Evolutionary conservation across 2,888 invertebrate species (phyloP).

Genomic region (Lepidonotus clava): DNA sequence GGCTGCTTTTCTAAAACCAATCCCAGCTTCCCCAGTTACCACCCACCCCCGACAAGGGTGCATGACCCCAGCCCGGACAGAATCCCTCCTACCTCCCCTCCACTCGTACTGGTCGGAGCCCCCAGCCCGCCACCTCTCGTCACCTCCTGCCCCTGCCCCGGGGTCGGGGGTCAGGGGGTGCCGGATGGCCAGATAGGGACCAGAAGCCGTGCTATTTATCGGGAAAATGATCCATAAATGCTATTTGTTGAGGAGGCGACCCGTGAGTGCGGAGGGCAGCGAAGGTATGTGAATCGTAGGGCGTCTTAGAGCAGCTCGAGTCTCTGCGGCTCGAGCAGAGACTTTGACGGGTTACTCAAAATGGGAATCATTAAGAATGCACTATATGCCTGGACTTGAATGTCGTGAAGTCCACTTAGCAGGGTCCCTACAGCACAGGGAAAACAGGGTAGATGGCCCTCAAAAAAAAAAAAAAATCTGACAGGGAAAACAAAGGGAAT

Average conservation of each 20-base stretch:
- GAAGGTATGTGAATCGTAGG: neutral
- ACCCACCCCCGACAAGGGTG: neutral
- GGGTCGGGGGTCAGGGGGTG: neutral
- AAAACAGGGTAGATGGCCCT: no score
- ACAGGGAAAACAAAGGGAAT: no score
- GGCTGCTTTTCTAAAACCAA: no score
- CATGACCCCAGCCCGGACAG: neutral
- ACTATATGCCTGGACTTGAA: no score
- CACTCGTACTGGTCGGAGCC: neutral
- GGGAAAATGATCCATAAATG: slow-evolving; percentile 28
- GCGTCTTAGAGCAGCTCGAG: neutral
- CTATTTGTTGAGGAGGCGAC: slow-evolving; percentile 12
- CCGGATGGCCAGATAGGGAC: slow-evolving; percentile 3
- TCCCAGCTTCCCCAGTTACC: no score
- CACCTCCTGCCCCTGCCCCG: neutral
- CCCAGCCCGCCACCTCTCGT: no score
- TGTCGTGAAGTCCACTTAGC: no score
- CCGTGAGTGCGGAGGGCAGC: neutral
- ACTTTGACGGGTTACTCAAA: no score
- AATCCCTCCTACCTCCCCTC: neutral
- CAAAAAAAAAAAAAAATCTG: no score
- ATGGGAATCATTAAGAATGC: no score
- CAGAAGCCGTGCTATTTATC: slow-evolving; percentile 7
- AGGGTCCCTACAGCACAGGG: no score
- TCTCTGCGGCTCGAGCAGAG: no score